Evolutionary conservation across 1,140 invertebrate species (phyloP).

Genomic region (Drosophila obscura): DNA sequence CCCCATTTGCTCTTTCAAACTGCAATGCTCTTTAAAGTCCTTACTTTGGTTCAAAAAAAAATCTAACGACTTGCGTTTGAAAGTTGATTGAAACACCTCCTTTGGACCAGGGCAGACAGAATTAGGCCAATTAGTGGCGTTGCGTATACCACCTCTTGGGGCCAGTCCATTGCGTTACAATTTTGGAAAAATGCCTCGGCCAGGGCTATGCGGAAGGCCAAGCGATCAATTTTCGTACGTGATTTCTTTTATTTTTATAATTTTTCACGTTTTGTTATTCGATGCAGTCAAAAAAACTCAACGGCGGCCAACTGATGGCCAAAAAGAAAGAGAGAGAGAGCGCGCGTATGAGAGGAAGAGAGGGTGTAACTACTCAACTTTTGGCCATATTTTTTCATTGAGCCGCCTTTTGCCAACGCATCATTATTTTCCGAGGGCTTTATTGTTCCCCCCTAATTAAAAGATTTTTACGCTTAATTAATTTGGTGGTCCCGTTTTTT

Average conservation of each 20-base stretch:
- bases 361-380: slow-evolving; percentile 47
- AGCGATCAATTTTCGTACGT: slow-evolving; percentile 48
- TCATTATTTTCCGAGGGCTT: slow-evolving; percentile 24
- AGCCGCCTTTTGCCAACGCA: slow-evolving; percentile 63
- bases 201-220: slow-evolving; percentile 12
- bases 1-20: neutral
- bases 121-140: slow-evolving; percentile 35
- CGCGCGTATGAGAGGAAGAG: slow-evolving; percentile 15
- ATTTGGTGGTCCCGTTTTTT: slow-evolving; percentile 18
- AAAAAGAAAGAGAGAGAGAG: slow-evolving; percentile 10
- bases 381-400: slow-evolving; percentile 55
- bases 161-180: slow-evolving; percentile 1
- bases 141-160: slow-evolving; percentile 2
- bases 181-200: slow-evolving; percentile 15
- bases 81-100: slow-evolving; percentile 1
- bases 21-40: too few species aligned
- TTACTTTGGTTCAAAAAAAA: neutral
- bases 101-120: neutral
- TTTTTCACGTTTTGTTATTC: slow-evolving; percentile 48
- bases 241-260: slow-evolving; percentile 50
- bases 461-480: slow-evolving; percentile 8
- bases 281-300: slow-evolving; percentile 30
- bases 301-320: slow-evolving; percentile 11
- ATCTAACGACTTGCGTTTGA: neutral
- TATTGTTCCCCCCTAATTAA: slow-evolving; percentile 7